These are phyloP conservation scores for Venustaconcha ellipsiformis DNA, from an alignment of 1,140 invertebrate species.

Conservation along the genomic window DNA sequence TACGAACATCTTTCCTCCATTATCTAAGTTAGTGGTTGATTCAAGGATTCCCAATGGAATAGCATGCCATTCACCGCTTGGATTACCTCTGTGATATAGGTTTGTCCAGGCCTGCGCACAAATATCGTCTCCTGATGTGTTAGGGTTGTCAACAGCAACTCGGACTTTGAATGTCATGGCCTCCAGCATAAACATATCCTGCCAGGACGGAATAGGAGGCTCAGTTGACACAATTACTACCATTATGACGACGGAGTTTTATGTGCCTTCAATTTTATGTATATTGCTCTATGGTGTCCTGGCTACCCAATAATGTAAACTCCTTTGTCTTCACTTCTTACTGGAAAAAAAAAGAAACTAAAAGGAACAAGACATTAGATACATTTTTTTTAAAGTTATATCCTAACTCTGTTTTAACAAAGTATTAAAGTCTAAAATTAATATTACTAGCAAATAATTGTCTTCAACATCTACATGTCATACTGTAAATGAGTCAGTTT, in stretches of 20 bases:
- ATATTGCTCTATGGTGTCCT: too few species aligned
- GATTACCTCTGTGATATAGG: conserved; percentile 30
- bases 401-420: too few species aligned
- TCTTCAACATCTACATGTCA: too few species aligned
- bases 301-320: too few species aligned
- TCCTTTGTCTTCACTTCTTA: too few species aligned
- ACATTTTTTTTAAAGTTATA: too few species aligned
- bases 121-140: neutral
- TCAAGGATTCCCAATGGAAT: conserved; percentile 17
- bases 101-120: conserved; percentile 32
- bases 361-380: too few species aligned
- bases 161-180: conserved; percentile 31
- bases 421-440: too few species aligned
- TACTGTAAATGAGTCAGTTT: too few species aligned
- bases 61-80: conserved; percentile 26
- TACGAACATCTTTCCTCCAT: neutral
- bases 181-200: conserved; percentile 38
- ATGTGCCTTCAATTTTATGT: too few species aligned
- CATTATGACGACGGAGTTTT: neutral
- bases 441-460: too few species aligned
- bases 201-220: conserved; percentile 27
- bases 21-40: neutral
- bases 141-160: conserved; percentile 3
- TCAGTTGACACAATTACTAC: conserved; percentile 23
- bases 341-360: too few species aligned